Evolutionary conservation across 2,113 vertebrate genomes (phyloP).

Genomic region (Numida meleagris): DNA sequence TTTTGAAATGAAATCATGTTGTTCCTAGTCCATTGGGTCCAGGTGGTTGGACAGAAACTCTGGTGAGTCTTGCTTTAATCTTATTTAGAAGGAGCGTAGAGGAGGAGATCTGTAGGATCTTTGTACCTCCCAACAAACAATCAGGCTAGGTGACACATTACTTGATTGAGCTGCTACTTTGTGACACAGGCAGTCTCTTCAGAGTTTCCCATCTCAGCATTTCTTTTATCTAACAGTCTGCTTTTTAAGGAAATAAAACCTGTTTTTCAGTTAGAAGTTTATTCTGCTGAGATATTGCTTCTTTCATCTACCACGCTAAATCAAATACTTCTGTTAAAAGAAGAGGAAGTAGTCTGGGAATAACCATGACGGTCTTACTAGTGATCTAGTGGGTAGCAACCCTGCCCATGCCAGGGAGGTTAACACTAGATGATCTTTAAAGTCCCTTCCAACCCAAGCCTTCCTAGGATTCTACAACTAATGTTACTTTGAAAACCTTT

Average conservation of each 20-base stretch:
- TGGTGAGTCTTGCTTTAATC: not conserved
- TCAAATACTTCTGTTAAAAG: not conserved
- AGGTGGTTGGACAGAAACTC: not conserved
- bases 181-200: not conserved
- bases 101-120: not conserved
- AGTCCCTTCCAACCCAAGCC: not conserved
- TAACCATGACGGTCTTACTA: not conserved
- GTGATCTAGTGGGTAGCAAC: not conserved
- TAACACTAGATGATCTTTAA: not conserved
- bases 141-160: not conserved
- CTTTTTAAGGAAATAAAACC: not conserved
- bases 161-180: not conserved
- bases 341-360: not conserved
- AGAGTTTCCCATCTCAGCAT: not conserved
- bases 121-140: not conserved
- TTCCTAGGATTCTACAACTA: not conserved
- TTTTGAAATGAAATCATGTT: not conserved
- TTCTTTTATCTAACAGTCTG: not conserved
- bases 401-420: not conserved
- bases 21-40: not conserved
- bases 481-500: not conserved
- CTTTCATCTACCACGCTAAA: not conserved
- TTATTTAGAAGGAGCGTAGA: not conserved
- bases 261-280: not conserved
- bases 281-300: not conserved